Evolutionary conservation across 2,797 vertebrate genomes (phyloP).

Genomic region (Xenops minutus): DNA sequence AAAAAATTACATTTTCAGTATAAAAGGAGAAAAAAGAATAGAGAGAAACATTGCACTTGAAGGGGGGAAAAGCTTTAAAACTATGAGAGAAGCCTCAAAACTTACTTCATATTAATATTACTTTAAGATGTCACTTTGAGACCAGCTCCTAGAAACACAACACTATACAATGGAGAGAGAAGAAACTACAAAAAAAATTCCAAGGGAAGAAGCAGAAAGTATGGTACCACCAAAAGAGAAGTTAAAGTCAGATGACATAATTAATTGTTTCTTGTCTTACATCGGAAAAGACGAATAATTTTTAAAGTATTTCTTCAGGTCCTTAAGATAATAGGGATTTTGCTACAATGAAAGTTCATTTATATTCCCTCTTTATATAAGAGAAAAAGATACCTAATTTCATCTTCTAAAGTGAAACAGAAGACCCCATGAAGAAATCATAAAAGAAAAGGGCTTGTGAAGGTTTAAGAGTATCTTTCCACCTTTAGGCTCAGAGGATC

Average conservation of each 20-base stretch:
- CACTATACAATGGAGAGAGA: neutral
- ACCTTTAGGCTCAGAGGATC: neutral
- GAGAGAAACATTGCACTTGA: neutral
- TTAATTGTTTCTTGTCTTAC: neutral
- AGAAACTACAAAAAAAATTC: neutral
- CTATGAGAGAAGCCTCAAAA: neutral
- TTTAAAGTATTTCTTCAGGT: neutral
- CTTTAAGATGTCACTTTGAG: neutral
- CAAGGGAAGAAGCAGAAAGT: neutral
- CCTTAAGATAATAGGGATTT: neutral
- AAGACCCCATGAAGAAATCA: neutral
- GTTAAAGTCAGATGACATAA: neutral
- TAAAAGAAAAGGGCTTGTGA: neutral
- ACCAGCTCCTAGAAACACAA: neutral
- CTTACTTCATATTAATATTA: neutral
- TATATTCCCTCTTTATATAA: neutral
- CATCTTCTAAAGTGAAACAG: neutral
- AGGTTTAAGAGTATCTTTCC: neutral
- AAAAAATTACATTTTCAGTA: neutral
- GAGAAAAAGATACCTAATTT: neutral
- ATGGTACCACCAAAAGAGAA: neutral
- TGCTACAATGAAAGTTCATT: neutral
- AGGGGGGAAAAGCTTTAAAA: accelerated
- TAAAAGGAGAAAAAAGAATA: neutral
- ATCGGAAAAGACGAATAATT: neutral